phyloP scores from a whole-genome alignment of 2,797 vertebrate genomes.

The Pampus argenteus region DNA sequence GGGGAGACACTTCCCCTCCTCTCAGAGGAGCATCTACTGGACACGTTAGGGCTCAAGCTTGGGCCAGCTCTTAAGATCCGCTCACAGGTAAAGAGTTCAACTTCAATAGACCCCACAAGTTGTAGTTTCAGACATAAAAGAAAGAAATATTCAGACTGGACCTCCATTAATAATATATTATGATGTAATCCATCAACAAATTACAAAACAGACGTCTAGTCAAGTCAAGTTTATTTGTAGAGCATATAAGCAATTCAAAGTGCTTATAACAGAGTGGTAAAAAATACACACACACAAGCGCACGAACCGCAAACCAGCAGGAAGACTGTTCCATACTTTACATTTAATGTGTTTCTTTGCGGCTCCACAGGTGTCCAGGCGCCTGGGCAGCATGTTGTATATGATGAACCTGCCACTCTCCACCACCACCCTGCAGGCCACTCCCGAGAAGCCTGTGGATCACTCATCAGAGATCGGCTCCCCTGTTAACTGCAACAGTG shows the following conservation, averaged over 20 bases:
- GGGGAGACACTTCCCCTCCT: slow-evolving; percentile 96
- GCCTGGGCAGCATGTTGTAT: slow-evolving; percentile 89
- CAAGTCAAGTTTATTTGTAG: too few species aligned
- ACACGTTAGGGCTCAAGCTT: slow-evolving; percentile 94
- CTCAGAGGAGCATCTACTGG: slow-evolving; percentile 95
- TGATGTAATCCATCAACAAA: not conserved
- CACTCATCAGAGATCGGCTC: slow-evolving; percentile 85
- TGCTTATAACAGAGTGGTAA: too few species aligned
- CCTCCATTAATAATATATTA: not conserved
- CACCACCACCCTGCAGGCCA: slow-evolving; percentile 75
- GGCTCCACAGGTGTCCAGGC: slow-evolving; percentile 88
- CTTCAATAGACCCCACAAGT: too few species aligned
- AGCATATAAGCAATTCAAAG: too few species aligned
- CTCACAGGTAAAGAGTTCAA: slow-evolving; percentile 87
- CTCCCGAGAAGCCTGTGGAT: slow-evolving; percentile 85
- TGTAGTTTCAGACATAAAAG: not conserved
- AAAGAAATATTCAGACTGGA: not conserved
- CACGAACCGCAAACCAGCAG: too few species aligned
- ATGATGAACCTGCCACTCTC: slow-evolving; percentile 90
- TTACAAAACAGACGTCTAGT: too few species aligned
- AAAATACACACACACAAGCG: too few species aligned
- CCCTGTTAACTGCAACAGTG: slow-evolving; percentile 87
- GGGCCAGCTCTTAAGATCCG: slow-evolving; percentile 96
- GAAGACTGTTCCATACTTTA: not conserved
- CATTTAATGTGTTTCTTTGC: not conserved